phyloP scores from a whole-genome alignment of 92 coral and sea anemone species.

The Heteractis magnifica region DNA sequence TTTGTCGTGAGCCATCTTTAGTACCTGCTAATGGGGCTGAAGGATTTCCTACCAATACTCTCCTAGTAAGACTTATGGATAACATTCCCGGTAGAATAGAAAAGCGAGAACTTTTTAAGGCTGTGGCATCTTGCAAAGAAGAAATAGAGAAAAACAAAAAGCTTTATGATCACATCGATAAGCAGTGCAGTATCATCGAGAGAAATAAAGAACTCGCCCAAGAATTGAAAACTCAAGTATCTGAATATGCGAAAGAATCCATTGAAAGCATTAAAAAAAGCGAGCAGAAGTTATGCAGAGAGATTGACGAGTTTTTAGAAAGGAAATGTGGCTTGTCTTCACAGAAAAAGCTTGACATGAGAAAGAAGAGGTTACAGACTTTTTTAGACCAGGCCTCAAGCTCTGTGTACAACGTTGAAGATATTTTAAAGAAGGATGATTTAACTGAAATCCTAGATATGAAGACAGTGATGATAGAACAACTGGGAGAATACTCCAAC shows the following conservation, averaged over 20 bases:
- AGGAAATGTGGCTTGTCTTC: not conserved
- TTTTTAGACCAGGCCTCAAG: not conserved
- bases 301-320: not conserved
- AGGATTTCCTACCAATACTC: conserved; percentile 20
- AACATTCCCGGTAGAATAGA: conserved; percentile 30
- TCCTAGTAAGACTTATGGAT: conserved; percentile 36
- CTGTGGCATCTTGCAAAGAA: conserved; percentile 6
- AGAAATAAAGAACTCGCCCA: conserved; percentile 4
- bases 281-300: conserved; percentile 9
- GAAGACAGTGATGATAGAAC: conserved; percentile 8
- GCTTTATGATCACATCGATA: conserved; percentile 11
- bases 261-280: not conserved
- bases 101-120: conserved; percentile 10
- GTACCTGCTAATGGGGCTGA: conserved; percentile 15
- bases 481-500: conserved; percentile 21
- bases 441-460: conserved; percentile 12
- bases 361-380: not conserved
- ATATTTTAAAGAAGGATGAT: conserved; percentile 22
- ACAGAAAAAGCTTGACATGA: not conserved
- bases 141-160: conserved; percentile 2
- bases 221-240: conserved; percentile 13
- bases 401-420: conserved; percentile 30
- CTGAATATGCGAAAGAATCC: conserved; percentile 3
- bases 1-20: conserved; percentile 10
- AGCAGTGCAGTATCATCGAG: not conserved